Base-by-base conservation (phyloP, 2,888 invertebrate genomes). In the Mythimna loreyi region DNA sequence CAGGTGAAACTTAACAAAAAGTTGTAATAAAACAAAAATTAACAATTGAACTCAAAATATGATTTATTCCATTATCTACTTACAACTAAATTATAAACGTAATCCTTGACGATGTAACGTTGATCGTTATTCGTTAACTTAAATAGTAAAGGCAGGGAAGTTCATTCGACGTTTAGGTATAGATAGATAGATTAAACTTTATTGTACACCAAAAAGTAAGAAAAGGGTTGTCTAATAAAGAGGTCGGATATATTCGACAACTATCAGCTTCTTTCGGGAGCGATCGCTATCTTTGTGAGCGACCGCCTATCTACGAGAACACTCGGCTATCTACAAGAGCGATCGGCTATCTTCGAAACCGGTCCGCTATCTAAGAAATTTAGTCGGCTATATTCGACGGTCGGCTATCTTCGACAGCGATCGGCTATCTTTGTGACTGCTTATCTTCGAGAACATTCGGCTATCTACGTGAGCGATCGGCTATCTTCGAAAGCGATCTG, bases 11-110 rank as follows among this genome's bases (percentile, higher is more conserved):
- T 5, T 11, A 1, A 19, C 19, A 28, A 50, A 25, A 0, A 2
- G 19, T 9, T 33, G 2, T 23, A 66, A 62, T 59, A 67, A 70
- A 69, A 79, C 70, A 62, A 71, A 16, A 72, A 67, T 57, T 21
- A 75, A 72, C 56, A 72, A 71, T 3, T 68, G 57, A 81, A 66
- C 66, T 87, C 78, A 80, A 72, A 57, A 78, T 80, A 78, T 82
- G 72, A 75, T 91, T 91, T 91, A 92, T 90, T 93, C 49, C 85
- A 91, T 87, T 89, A 90, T 87, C 93, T 93, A 93, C 92, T 93
- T 93, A 93, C 21, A 91, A 85, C 90, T 91, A 91, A 85, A 76
- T 61, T 77, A 76, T 75, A 69, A 83, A 40, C 43, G 56, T 57
- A 50, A 56, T 60, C 52, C 11, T 40, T 45, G 33, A 33, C 47